These are phyloP conservation scores for Helicoverpa assulta DNA, from an alignment of 2,888 invertebrate species.

Conservation along the genomic window DNA sequence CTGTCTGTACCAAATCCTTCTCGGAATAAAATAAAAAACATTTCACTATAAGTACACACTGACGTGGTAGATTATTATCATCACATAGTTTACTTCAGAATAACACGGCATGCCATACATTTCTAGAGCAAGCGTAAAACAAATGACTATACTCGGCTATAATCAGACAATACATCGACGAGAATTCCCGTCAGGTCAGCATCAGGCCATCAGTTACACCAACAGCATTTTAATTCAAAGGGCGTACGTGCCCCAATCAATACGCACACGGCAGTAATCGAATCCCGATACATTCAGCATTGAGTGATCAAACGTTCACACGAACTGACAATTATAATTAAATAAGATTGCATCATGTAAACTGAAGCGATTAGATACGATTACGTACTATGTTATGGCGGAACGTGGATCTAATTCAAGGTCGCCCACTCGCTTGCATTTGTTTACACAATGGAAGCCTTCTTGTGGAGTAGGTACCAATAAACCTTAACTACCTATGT, in stretches of 20 bases:
- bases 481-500: conserved; percentile 4
- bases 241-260: conserved; percentile 52
- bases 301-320: conserved; percentile 59
- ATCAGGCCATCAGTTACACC: conserved; percentile 45
- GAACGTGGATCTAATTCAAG: conserved; percentile 55
- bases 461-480: not conserved
- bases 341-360: conserved; percentile 55
- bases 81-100: too few relatives aligned
- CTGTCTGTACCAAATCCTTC: conserved; percentile 6
- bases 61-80: too few relatives aligned
- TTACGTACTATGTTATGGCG: conserved; percentile 35
- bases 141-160: conserved; percentile 13
- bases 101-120: not conserved
- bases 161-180: conserved; percentile 11
- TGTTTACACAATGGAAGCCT: conserved; percentile 21
- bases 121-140: not conserved
- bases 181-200: conserved; percentile 30
- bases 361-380: conserved; percentile 42
- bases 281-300: conserved; percentile 54
- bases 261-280: conserved; percentile 55
- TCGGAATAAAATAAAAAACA: conserved; percentile 2
- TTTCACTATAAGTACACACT: too few relatives aligned
- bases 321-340: conserved; percentile 60
- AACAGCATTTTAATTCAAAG: conserved; percentile 56
- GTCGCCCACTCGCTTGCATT: conserved; percentile 39